These are phyloP conservation scores for Acanthoscelides obtectus DNA, from an alignment of 2,888 invertebrate genomes.

Conservation along the genomic window DNA sequence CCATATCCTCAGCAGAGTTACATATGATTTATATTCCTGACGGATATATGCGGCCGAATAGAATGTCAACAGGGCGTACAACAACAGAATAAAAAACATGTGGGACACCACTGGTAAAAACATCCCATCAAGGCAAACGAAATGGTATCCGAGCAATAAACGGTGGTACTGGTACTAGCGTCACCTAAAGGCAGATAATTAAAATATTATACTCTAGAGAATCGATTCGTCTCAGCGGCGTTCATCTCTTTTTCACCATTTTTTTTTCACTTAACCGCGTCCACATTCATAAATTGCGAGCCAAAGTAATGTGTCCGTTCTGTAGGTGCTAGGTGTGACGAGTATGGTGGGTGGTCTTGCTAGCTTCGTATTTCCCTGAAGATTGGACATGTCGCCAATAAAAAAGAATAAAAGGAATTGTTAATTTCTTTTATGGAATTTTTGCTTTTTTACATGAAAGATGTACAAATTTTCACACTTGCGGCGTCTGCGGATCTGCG, in stretches of 20 bases:
- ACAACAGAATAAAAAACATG: too few relatives aligned
- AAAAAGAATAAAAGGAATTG: too few relatives aligned
- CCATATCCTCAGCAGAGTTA: too few relatives aligned
- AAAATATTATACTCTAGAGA: not conserved
- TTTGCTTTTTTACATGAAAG: too few relatives aligned
- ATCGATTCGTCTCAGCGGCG: not conserved
- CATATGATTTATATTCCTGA: too few relatives aligned
- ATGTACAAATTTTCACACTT: too few relatives aligned
- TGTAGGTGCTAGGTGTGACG: not conserved
- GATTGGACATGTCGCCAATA: not conserved
- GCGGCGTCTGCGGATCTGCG: too few relatives aligned
- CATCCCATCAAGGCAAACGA: not conserved
- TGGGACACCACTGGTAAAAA: not conserved
- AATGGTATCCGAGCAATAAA: not conserved
- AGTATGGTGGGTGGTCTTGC: not conserved
- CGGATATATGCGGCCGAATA: too few relatives aligned
- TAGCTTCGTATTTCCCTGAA: not conserved
- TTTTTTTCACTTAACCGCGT: not conserved
- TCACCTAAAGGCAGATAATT: not conserved
- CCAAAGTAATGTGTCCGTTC: not conserved
- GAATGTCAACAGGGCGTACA: too few relatives aligned
- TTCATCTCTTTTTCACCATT: not conserved
- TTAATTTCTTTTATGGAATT: too few relatives aligned
- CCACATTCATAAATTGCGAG: not conserved
- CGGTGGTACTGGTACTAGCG: not conserved